Evolutionary conservation across 1,140 invertebrate genomes (phyloP), one percentile per base, ranked within the genome.

Genomic region (Brachionus angularis): DNA sequence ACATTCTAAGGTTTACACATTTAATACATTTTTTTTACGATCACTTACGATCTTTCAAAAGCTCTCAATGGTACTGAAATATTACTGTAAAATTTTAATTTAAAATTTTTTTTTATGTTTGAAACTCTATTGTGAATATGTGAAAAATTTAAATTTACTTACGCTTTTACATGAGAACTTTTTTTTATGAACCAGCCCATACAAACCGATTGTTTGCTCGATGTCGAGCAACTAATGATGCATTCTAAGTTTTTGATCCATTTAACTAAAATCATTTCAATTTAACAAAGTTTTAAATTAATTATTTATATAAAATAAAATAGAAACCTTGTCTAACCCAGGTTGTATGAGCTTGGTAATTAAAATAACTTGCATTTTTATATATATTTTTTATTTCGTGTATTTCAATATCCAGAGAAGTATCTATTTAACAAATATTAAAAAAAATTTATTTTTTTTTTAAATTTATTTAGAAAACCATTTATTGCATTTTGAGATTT

Each of bases 241-340:
- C 78, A 80, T 25, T 80, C 79, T 31, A 82, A 72, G 70, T 78
- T 75, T 12, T 79, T 76, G 3, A 77, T 76, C 72, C 79, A 82
- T 36, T 73, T 74, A 27, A 82, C 80, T 80, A 49, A n/a, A n/a
- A n/a, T n/a, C n/a, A n/a, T n/a, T n/a, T n/a, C n/a, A n/a, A n/a
- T n/a, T n/a, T n/a, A n/a, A n/a, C n/a, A n/a, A n/a, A n/a, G n/a
- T n/a, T n/a, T n/a, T n/a, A n/a, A n/a, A n/a, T n/a, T n/a, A n/a
- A n/a, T n/a, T n/a, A n/a, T n/a, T n/a, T n/a, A n/a, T n/a, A n/a
- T n/a, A n/a, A n/a, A n/a, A n/a, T n/a, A n/a, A n/a, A n/a, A n/a
- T n/a, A n/a, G n/a, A n/a, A n/a, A 80, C 80, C 78, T 76, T 79
- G 76, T 74, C 79, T 73, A 1, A 80, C 77, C 80, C 80, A 82